phyloP scores from a whole-genome alignment of 2,113 vertebrate species.

The Gorilla gorilla region DNA sequence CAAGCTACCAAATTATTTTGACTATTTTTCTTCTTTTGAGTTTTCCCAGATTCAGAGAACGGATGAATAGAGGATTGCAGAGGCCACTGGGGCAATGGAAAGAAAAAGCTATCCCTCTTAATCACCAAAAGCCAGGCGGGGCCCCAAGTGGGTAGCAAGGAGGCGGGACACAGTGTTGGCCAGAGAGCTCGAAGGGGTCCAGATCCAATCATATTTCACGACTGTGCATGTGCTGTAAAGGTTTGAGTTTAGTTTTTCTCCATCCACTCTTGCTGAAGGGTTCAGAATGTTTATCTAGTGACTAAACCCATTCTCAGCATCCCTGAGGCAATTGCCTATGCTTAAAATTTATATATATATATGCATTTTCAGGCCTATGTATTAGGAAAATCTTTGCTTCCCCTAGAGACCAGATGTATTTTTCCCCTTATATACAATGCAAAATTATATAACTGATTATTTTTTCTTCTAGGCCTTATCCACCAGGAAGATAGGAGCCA shows the following conservation, averaged over 20 bases:
- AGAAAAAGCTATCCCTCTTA: background rate
- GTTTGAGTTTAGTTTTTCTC: background rate
- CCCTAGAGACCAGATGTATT: background rate
- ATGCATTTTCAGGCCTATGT: background rate
- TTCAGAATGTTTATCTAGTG: slow-evolving; percentile 3
- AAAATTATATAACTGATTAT: background rate
- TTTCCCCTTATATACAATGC: background rate
- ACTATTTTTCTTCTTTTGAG: background rate
- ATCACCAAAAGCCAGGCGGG: background rate
- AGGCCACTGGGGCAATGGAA: background rate
- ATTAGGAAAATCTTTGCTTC: slow-evolving; percentile 33
- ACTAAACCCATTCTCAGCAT: background rate
- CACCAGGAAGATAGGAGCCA: background rate
- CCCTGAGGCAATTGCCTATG: background rate
- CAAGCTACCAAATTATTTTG: background rate
- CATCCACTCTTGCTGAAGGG: background rate
- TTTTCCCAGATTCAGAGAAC: background rate
- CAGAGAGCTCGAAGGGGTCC: background rate
- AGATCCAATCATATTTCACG: background rate
- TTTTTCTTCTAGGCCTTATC: background rate
- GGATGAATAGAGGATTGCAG: background rate
- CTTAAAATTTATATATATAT: background rate
- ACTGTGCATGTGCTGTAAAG: background rate
- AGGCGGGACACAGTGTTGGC: background rate
- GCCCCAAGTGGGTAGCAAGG: accelerated